phyloP scores from a whole-genome alignment of 2,888 invertebrate species.

The Scelioninae gen. 2 region DNA sequence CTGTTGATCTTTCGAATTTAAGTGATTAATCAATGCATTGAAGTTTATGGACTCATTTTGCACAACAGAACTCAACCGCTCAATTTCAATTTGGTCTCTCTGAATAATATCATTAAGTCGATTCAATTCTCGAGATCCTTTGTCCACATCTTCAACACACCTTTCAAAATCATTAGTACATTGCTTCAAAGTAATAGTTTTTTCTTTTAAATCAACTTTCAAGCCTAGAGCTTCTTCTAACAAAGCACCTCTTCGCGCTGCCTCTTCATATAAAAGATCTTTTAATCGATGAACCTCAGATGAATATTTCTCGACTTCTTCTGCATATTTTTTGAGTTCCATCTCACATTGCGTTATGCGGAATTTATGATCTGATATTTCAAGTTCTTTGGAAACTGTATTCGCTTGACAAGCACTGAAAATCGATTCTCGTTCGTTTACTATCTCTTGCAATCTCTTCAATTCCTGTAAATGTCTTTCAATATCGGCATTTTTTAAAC shows the following conservation, averaged over 20 bases:
- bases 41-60: slow-evolving; percentile 51
- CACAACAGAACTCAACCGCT: slow-evolving; percentile 70
- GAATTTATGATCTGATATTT: slow-evolving; percentile 21
- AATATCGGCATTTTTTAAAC: slow-evolving; percentile 37
- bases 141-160: slow-evolving; percentile 34
- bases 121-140: slow-evolving; percentile 28
- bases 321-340: slow-evolving; percentile 50
- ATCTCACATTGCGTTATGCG: slow-evolving; percentile 33
- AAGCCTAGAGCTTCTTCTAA: slow-evolving; percentile 48
- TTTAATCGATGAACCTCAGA: slow-evolving; percentile 73
- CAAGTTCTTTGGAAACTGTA: slow-evolving; percentile 17
- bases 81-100: slow-evolving; percentile 71
- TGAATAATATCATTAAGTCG: slow-evolving; percentile 46
- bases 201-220: slow-evolving; percentile 65
- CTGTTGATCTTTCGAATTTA: slow-evolving; percentile 72
- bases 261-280: slow-evolving; percentile 73
- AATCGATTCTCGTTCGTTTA: slow-evolving; percentile 51
- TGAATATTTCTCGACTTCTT: slow-evolving; percentile 52
- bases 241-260: slow-evolving; percentile 60
- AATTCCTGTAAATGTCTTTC: slow-evolving; percentile 59
- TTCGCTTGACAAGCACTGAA: slow-evolving; percentile 49
- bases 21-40: slow-evolving; percentile 39
- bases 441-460: slow-evolving; percentile 59
- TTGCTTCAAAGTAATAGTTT: slow-evolving; percentile 32
- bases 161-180: slow-evolving; percentile 33